phyloP scores from a whole-genome alignment of 2,113 vertebrate genomes.

The Toxotes chatareus region DNA sequence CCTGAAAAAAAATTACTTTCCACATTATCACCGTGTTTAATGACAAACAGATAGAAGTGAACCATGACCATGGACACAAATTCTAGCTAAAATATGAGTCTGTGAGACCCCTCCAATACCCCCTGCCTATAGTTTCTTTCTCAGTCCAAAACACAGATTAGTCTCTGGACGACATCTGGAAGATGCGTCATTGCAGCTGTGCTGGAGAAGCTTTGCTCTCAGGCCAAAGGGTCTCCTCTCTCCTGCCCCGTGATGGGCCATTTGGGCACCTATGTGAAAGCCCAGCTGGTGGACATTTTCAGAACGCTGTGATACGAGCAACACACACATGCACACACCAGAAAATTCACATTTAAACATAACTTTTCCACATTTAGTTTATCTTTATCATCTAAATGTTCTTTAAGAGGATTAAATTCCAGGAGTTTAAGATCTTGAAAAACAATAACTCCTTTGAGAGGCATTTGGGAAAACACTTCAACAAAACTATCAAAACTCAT shows the following conservation, averaged over 20 bases:
- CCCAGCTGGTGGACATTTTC: slow-evolving; percentile 77
- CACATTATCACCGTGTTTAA: slow-evolving; percentile 70
- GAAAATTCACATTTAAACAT: slow-evolving; percentile 36
- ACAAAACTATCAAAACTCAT: slow-evolving; percentile 40
- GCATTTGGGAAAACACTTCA: background rate
- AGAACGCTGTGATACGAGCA: slow-evolving; percentile 19
- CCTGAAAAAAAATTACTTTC: slow-evolving; percentile 46
- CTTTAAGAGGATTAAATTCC: background rate
- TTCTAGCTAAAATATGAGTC: slow-evolving; percentile 66
- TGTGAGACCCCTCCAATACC: slow-evolving; percentile 48
- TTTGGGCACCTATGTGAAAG: slow-evolving; percentile 69
- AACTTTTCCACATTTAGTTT: slow-evolving; percentile 1
- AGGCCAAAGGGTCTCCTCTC: slow-evolving; percentile 80
- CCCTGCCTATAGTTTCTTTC: slow-evolving; percentile 38
- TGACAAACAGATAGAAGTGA: slow-evolving; percentile 52
- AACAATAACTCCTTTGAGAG: background rate
- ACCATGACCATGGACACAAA: slow-evolving; percentile 60
- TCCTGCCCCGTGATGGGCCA: slow-evolving; percentile 59
- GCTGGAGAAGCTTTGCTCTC: slow-evolving; percentile 73
- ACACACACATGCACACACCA: slow-evolving; percentile 32
- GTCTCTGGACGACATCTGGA: slow-evolving; percentile 80
- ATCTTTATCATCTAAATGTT: background rate
- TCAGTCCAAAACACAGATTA: slow-evolving; percentile 44
- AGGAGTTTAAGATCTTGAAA: background rate
- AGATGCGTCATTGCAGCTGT: slow-evolving; percentile 85